Conservation (phyloP, 2,888 invertebrate genomes). For the Lasius platythorax region DNA sequence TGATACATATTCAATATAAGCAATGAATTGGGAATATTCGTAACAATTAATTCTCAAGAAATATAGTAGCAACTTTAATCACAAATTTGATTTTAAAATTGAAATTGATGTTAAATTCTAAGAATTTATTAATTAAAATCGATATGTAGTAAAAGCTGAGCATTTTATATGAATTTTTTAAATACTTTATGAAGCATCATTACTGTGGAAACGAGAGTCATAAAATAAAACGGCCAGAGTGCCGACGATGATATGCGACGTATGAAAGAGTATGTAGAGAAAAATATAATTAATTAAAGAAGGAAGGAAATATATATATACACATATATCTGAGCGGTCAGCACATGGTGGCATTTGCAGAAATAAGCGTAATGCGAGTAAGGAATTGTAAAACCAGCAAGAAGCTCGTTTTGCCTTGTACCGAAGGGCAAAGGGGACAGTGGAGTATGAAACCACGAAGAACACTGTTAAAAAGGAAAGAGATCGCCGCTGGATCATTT, state of each 20-base stretch:
- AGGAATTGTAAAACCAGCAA: slow-evolving; percentile 52
- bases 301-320: neutral
- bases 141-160: neutral
- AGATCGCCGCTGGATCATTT: neutral
- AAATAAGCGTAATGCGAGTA: neutral
- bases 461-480: slow-evolving; percentile 29
- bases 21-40: neutral
- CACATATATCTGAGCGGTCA: neutral
- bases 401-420: slow-evolving; percentile 64
- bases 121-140: neutral
- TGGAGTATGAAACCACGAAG: slow-evolving; percentile 36
- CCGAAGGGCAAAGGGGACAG: neutral
- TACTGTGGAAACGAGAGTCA: neutral
- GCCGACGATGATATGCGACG: neutral
- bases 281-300: neutral
- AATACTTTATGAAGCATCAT: neutral
- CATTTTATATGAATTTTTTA: neutral
- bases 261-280: neutral
- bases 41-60: neutral
- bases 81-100: neutral
- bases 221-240: neutral
- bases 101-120: neutral
- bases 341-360: neutral
- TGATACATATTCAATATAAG: neutral
- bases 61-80: neutral